phyloP scores from a whole-genome alignment of 2,888 invertebrate species.

The Drosophila bunnanda region DNA sequence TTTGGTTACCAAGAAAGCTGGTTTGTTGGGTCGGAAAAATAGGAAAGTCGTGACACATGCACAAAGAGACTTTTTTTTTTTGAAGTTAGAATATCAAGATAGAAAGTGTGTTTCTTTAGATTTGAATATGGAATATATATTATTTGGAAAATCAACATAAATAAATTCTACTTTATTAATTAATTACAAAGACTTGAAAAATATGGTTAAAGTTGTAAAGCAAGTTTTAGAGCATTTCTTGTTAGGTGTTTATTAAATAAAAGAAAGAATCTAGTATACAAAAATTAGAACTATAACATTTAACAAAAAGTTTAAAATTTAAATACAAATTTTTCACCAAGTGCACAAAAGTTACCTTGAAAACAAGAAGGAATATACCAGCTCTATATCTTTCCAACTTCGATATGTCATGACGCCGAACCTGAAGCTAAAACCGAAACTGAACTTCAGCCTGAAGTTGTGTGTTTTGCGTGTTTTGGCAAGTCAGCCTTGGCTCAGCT shows the following conservation, averaged over 20 bases:
- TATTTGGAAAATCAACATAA: background rate
- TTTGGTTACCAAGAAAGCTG: background rate
- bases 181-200: too few species aligned
- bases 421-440: conserved; percentile 12
- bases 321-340: background rate
- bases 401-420: conserved; percentile 29
- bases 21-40: background rate
- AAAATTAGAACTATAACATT: background rate
- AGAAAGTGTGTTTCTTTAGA: background rate
- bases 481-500: conserved; percentile 35
- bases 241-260: background rate
- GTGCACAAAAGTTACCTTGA: background rate
- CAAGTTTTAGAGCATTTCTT: background rate
- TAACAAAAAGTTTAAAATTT: background rate
- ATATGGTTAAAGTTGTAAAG: too few species aligned
- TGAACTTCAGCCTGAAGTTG: conserved; percentile 3
- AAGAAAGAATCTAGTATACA: background rate
- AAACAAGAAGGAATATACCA: background rate
- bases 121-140: background rate
- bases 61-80: background rate
- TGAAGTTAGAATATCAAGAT: fast-evolving
- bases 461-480: conserved; percentile 17
- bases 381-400: background rate
- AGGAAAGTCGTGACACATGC: conserved; percentile 7
- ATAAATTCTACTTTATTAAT: too few species aligned